Conservation (phyloP, 2,113 vertebrate species). For the Ptychochromis oligacanthus region DNA sequence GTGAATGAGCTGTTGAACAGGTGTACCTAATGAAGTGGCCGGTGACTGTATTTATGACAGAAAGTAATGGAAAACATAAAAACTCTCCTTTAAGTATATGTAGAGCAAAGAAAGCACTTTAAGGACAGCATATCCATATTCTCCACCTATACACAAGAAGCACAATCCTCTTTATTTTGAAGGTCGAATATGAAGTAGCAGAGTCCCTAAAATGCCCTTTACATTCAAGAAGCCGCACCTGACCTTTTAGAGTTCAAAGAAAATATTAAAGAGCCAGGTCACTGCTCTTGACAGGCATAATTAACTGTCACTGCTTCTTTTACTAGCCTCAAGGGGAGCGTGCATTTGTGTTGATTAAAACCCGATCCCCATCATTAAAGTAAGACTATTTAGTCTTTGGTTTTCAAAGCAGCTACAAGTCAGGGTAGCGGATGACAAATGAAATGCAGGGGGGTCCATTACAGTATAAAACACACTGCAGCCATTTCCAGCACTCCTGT, state of each 20-base stretch:
- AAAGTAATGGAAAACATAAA: neutral
- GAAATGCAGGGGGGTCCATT: neutral
- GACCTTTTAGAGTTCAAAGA: constrained; percentile 43
- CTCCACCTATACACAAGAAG: neutral
- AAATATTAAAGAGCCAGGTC: constrained; percentile 21
- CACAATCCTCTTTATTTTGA: constrained; percentile 10
- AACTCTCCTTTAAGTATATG: neutral
- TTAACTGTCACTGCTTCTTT: constrained; percentile 9
- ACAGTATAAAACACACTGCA: neutral
- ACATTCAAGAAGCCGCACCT: constrained; percentile 24
- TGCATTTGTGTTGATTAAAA: constrained; percentile 35
- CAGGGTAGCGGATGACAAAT: neutral
- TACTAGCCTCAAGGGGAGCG: neutral
- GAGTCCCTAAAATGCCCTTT: constrained; percentile 9
- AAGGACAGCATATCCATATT: neutral
- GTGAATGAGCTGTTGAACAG: neutral
- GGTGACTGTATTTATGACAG: neutral
- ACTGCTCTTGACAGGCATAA: constrained; percentile 21
- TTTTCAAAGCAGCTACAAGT: neutral
- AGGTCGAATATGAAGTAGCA: constrained; percentile 32
- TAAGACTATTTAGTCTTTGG: neutral
- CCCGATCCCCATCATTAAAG: neutral
- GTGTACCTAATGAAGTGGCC: neutral
- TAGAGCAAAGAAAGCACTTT: neutral
- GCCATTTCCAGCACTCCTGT: neutral